Evolutionary conservation across 2,888 invertebrate genomes (phyloP).

Genomic region (Notocelia uddmanniana): DNA sequence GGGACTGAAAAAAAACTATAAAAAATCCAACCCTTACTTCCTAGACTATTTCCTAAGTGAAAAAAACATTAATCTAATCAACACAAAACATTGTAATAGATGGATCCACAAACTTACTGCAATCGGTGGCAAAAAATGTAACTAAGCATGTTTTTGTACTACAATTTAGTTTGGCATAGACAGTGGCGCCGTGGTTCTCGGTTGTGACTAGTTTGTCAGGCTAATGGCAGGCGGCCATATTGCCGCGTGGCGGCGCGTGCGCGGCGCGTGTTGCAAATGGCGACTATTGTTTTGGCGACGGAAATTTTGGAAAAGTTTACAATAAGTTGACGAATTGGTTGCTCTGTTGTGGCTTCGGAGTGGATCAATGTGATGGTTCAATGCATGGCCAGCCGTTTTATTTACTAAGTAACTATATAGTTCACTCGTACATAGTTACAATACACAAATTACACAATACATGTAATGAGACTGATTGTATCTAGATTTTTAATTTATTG

Average conservation of each 20-base stretch:
- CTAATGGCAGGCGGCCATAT: constrained; percentile 56
- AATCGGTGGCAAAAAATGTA: not conserved
- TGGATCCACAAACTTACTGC: constrained; percentile 51
- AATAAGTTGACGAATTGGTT: constrained; percentile 45
- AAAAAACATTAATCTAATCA: constrained; percentile 70
- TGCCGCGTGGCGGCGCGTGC: constrained; percentile 68
- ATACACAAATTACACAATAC: too few species aligned
- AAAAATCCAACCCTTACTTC: constrained; percentile 44
- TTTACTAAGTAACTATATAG: constrained; percentile 1
- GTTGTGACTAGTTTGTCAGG: constrained; percentile 48
- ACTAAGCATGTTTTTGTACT: not conserved
- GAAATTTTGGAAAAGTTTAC: constrained; percentile 47
- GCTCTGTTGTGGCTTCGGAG: constrained; percentile 31
- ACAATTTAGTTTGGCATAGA: constrained; percentile 9
- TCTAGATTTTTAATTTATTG: too few species aligned
- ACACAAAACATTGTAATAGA: constrained; percentile 71
- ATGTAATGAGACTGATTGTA: too few species aligned
- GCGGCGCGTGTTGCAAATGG: constrained; percentile 59
- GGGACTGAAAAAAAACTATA: constrained; percentile 33
- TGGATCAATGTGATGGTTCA: constrained; percentile 26
- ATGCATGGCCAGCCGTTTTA: constrained; percentile 1
- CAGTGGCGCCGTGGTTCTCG: constrained; percentile 34
- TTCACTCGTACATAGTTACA: too few species aligned
- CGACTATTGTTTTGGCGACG: constrained; percentile 55
- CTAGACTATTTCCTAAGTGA: constrained; percentile 42